Evolutionary conservation across 2,113 vertebrate species (phyloP), one percentile per base, ranked within the genome.

Genomic region (Phasianus colchicus): DNA sequence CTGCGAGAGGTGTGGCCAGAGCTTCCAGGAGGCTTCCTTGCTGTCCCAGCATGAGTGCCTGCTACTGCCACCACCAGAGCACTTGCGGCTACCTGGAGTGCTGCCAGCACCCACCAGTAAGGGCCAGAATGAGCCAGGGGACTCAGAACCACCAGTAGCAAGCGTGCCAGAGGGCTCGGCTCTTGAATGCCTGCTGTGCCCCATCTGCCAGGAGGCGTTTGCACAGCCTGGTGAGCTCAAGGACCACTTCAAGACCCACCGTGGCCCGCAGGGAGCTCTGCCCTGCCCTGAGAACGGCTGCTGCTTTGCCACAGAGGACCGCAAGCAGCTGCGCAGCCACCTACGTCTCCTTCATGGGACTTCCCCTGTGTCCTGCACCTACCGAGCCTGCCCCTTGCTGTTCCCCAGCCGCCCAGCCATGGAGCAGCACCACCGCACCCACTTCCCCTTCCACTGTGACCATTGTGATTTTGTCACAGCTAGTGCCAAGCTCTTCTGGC

Each of bases 391-490:
- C 88, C 95, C 96, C 0, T 78, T 96, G 70, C 96, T 98, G 21
- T 98, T 99, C 84, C 94, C 93, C 65, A 98, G 94, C 79, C 96
- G 43, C 38, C 95, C 70, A 3, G 98, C 97, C 93, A 98, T 99
- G 98, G 97, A 98, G 70, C 96, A 90, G 67, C 98, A 99, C 79
- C 88, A 92, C 52, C 97, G 96, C 21, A 91, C 42, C 61, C 98
- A 99, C 90, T 96, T 98, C 86, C 98, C 98, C 18, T 99, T 99
- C 90, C 98, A 98, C 95, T 98, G 99, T 27, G 15, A 92, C 92
- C 96, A 32, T 27, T 99, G 99, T 6, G 69, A 96, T 91, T 98
- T 98, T 34, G 57, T 97, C 88, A 97, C 98, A 1, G 97, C 98
- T 87, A 98, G 97, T 32, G 77, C 97, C 73, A 98, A 98, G 93